Percentiles rank a stretch among this genome's conserved stretches.
phyloP scores from a whole-genome alignment of 2,888 invertebrate species.

The Danaus chrysippus region DNA sequence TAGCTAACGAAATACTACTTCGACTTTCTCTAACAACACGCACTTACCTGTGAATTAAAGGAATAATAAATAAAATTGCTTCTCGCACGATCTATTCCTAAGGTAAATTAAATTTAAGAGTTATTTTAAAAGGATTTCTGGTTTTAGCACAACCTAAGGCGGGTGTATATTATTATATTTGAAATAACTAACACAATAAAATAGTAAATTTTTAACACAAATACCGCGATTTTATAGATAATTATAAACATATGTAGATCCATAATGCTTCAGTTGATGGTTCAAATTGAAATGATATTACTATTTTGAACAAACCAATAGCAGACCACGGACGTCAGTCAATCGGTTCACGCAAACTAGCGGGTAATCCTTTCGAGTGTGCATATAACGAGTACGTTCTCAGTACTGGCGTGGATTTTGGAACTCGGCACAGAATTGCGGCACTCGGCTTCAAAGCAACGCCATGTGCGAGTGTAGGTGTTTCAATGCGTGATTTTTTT shows the following conservation, averaged over 20 bases:
- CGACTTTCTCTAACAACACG: conserved; percentile 63
- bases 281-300: conserved; percentile 49
- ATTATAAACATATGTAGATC: conserved; percentile 14
- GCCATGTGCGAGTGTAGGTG: conserved; percentile 41
- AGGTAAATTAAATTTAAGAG: too few species aligned
- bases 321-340: conserved; percentile 63
- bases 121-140: not conserved
- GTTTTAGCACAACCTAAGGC: not conserved
- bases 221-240: conserved; percentile 7
- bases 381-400: conserved; percentile 64
- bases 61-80: not conserved
- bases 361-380: conserved; percentile 73
- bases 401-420: conserved; percentile 17
- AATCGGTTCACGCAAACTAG: conserved; percentile 67
- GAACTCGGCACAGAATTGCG: conserved; percentile 37
- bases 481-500: conserved; percentile 54
- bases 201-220: not conserved
- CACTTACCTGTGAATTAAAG: conserved; percentile 67
- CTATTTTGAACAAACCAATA: conserved; percentile 60
- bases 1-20: conserved; percentile 55
- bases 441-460: conserved; percentile 65
- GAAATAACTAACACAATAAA: not conserved
- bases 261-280: conserved; percentile 34
- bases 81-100: not conserved
- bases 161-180: not conserved